Evolutionary conservation across 2,888 invertebrate species (phyloP).

Genomic region (Lymantria dispar): DNA sequence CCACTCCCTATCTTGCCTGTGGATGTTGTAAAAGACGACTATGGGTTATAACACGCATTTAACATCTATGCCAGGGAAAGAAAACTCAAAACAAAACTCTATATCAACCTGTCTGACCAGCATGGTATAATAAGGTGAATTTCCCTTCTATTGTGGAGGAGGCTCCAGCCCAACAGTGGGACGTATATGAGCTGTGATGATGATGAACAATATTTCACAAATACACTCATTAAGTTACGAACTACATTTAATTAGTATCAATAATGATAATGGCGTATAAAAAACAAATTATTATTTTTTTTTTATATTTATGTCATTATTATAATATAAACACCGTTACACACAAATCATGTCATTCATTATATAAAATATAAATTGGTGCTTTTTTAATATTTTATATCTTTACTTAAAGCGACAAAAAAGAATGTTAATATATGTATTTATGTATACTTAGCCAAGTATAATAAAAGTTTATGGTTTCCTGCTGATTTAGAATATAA

Average conservation of each 20-base stretch:
- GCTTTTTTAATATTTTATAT: constrained; percentile 18
- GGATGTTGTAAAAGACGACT: not conserved
- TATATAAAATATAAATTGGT: constrained; percentile 17
- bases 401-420: constrained; percentile 10
- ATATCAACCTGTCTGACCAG: not conserved
- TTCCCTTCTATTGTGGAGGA: no score
- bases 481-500: constrained; percentile 30
- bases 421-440: constrained; percentile 32
- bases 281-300: no score
- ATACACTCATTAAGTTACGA: no score
- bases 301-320: no score
- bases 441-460: constrained; percentile 16
- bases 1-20: not conserved
- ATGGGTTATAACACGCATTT: no score
- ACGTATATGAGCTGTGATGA: no score
- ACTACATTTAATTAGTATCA: no score
- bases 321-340: constrained; percentile 19
- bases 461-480: constrained; percentile 33
- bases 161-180: no score
- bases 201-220: no score
- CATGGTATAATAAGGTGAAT: no score
- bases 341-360: constrained; percentile 18
- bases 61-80: no score
- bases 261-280: no score
- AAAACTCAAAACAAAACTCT: not conserved